These are phyloP conservation scores for Xiphophorus hellerii DNA, from an alignment of 2,113 vertebrate genomes.

Conservation along the genomic window DNA sequence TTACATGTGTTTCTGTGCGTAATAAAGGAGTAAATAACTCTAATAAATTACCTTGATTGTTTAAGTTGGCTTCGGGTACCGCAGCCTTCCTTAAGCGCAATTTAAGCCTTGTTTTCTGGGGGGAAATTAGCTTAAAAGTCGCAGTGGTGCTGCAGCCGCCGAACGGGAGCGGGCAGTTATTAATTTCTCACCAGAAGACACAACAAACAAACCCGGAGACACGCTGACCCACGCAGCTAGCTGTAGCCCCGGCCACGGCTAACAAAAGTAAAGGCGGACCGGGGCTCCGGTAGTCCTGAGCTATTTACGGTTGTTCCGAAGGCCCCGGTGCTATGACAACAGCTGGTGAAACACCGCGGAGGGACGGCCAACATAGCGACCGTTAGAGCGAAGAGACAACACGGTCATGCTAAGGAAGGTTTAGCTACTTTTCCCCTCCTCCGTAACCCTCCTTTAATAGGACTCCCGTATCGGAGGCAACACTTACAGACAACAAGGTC, in stretches of 20 bases:
- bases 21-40: neutral
- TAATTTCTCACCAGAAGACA: conserved; percentile 41
- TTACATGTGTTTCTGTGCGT: neutral
- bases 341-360: conserved; percentile 65
- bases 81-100: conserved; percentile 1
- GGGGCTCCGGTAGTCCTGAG: conserved; percentile 39
- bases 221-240: conserved; percentile 70
- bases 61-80: conserved; percentile 14
- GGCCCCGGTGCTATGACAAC: conserved; percentile 80
- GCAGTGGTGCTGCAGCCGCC: neutral
- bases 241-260: conserved; percentile 61
- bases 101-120: neutral
- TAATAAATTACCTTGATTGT: neutral
- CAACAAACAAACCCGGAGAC: conserved; percentile 41
- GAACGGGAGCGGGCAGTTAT: conserved; percentile 12
- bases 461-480: conserved; percentile 69
- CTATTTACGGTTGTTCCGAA: conserved; percentile 70
- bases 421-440: conserved; percentile 79
- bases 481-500: conserved; percentile 83
- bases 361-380: conserved; percentile 72
- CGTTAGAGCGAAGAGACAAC: conserved; percentile 62
- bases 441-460: conserved; percentile 75
- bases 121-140: conserved; percentile 45
- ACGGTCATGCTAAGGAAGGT: conserved; percentile 73
- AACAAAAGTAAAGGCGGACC: conserved; percentile 65